These are phyloP conservation scores for Tyrannus savana DNA, from an alignment of 2,113 vertebrate species.

Conservation along the genomic window DNA sequence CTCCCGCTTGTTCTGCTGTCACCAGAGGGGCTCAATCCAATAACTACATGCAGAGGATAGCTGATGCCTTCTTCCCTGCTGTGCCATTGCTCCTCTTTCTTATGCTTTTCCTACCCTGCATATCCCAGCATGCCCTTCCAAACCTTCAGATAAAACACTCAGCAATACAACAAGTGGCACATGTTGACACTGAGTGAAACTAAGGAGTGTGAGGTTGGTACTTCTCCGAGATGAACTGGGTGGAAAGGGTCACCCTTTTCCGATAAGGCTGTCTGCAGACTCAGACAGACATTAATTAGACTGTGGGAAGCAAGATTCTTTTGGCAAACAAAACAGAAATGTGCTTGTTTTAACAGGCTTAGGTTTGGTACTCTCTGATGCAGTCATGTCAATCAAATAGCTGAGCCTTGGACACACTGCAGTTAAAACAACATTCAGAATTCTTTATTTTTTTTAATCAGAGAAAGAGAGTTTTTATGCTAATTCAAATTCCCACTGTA, in stretches of 20 bases:
- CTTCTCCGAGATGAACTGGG: background rate
- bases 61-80: background rate
- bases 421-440: background rate
- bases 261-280: background rate
- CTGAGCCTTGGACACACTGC: background rate
- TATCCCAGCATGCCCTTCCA: background rate
- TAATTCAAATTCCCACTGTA: background rate
- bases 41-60: background rate
- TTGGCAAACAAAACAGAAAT: background rate
- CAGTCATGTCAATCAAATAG: background rate
- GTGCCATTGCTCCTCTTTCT: background rate
- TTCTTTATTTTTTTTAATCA: background rate
- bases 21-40: background rate
- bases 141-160: background rate
- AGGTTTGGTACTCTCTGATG: background rate
- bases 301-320: background rate
- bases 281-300: background rate
- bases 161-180: background rate
- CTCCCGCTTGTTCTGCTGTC: background rate
- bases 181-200: background rate
- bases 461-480: background rate
- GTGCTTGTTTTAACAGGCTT: background rate
- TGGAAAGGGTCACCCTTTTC: background rate
- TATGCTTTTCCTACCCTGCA: background rate
- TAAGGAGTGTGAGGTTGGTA: background rate